Percentiles rank a stretch among this genome's conserved stretches.
phyloP scores from a whole-genome alignment of 64 coral and sea anemone species.

The Pocillopora damicornis region DNA sequence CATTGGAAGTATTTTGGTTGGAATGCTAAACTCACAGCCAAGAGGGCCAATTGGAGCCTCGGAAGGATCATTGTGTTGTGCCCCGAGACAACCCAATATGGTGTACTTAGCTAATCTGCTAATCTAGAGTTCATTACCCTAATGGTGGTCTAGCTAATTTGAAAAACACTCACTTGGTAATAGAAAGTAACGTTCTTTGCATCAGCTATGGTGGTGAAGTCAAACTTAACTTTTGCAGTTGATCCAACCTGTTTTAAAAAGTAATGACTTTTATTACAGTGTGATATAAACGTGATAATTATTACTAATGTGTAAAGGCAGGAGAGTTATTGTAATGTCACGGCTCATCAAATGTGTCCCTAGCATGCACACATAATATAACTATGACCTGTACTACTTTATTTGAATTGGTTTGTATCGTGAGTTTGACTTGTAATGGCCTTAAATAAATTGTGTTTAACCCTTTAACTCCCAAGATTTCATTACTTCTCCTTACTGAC shows the following conservation, averaged over 20 bases:
- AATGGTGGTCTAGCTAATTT: no score
- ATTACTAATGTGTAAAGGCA: neutral
- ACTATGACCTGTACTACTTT: neutral
- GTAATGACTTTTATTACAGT: neutral
- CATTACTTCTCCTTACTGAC: no score
- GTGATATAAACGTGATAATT: neutral
- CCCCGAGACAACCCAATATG: no score
- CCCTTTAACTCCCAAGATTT: no score
- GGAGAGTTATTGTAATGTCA: neutral
- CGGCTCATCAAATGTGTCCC: neutral
- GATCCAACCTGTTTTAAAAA: constrained; percentile 16
- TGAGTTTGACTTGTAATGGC: no score
- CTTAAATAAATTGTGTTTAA: no score
- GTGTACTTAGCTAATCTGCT: no score
- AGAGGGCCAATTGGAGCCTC: no score
- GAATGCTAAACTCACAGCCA: no score
- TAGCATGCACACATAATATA: neutral
- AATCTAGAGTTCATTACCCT: no score
- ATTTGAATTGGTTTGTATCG: neutral
- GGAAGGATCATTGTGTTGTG: no score
- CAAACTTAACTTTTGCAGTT: constrained; percentile 21
- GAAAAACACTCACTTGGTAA: neutral
- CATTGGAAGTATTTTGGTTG: no score
- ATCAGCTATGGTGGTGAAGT: neutral
- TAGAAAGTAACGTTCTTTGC: constrained; percentile 19